Base-by-base conservation (phyloP, 2,113 vertebrate species). In the Gila orcuttii region DNA sequence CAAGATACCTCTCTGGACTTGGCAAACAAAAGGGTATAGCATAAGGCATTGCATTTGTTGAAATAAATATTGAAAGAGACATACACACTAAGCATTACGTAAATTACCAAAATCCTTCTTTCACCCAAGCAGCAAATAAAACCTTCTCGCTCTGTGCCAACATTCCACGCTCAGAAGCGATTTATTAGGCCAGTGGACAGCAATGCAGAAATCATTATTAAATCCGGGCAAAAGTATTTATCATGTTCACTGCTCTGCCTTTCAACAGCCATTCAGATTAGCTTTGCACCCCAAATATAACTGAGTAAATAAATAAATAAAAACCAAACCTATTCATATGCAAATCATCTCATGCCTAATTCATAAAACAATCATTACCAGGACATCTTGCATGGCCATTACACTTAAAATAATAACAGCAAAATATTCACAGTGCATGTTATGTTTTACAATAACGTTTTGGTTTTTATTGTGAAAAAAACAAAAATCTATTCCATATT, bases 121-220 rank as follows among this genome's bases (percentile, higher is more conserved):
- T 91, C 89, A 88, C 85, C 82, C 64, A 86, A 88, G 87, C 89
- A 90, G 87, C 89, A 90, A 91, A 93, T 90, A 94, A 89, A 93
- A 91, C 84, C 81, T 64, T 55, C 89, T 89, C 88, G 88, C 85
- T 88, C 78, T 55, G 60, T 88, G 92, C 93, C 93, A 92, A 93
- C 93, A 94, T 94, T 94, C 94, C 92, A 86, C 75, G 55, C 76
- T 89, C 91, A 92, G 93, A 93, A 93, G 89, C 86, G 91, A 93
- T 95, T 95, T 94, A 91, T 94, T 93, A 94, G 92, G 87, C 92
- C 93, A 95, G 93, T 92, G 90, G 92, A 94, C 92, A 94, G 92
- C 93, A 93, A 95, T 90, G 94, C 91, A 92, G 86, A 81, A 91
- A 90, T 86, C 91, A 91, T 93, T 91, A 94, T 94, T 94, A 93